phyloP scores from a whole-genome alignment of 2,797 vertebrate species.

The Rhinoraja longicauda region DNA sequence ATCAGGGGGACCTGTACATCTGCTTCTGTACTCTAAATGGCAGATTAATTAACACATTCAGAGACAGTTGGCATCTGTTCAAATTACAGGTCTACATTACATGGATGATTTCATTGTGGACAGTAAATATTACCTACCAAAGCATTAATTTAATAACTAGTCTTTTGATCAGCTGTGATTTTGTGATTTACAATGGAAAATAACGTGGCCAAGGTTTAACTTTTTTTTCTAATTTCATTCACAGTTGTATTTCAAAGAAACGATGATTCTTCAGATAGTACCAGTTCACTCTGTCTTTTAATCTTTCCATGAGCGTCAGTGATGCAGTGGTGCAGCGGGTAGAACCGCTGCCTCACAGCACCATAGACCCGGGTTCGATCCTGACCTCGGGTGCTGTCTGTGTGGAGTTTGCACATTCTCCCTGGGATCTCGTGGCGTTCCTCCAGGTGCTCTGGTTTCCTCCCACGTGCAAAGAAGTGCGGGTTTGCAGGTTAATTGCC shows the following conservation, averaged over 20 bases:
- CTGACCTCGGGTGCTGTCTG: no score
- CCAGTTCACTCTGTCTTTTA: not conserved
- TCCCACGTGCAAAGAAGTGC: no score
- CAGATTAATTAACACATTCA: slow-evolving; percentile 99
- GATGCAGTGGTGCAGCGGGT: no score
- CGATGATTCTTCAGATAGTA: not conserved
- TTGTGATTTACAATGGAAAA: slow-evolving; percentile 14
- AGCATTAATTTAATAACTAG: not conserved
- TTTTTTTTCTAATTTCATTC: not conserved
- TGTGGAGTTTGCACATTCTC: no score
- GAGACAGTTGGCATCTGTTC: slow-evolving; percentile 95
- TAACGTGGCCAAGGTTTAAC: not conserved
- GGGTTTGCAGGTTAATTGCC: no score
- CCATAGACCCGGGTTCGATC: no score
- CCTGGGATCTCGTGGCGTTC: no score
- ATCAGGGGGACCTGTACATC: slow-evolving; percentile 93
- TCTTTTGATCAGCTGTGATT: not conserved
- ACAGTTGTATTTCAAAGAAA: not conserved
- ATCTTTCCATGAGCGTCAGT: not conserved
- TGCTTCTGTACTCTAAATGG: slow-evolving; percentile 98
- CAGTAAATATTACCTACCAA: slow-evolving; percentile 30
- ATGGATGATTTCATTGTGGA: slow-evolving; percentile 94
- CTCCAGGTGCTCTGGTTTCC: no score
- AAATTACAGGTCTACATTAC: slow-evolving; percentile 99
- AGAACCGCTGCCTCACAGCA: no score